These are phyloP conservation scores for Cheumatopsyche charites DNA, from an alignment of 1,140 invertebrate species.

Conservation along the genomic window DNA sequence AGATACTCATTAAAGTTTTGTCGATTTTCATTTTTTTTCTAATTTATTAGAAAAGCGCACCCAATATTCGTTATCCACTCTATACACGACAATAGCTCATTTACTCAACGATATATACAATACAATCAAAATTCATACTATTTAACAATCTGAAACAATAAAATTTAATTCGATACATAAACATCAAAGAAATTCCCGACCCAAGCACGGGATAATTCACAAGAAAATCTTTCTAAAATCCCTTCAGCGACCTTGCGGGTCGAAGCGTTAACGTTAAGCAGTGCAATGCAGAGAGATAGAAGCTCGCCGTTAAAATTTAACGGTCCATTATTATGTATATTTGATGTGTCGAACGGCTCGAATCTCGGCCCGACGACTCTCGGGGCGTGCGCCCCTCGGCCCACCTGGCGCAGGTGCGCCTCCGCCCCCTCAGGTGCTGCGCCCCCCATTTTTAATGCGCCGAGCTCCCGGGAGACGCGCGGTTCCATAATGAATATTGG, in stretches of 20 bases:
- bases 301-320: constrained; percentile 46
- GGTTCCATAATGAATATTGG: constrained; percentile 20
- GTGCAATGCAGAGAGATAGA: too few species aligned
- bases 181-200: too few species aligned
- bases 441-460: constrained; percentile 27
- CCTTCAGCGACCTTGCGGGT: neutral
- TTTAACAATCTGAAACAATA: too few species aligned
- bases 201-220: too few species aligned
- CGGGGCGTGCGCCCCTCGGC: constrained; percentile 1
- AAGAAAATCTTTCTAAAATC: neutral
- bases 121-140: neutral
- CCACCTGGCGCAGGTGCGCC: constrained; percentile 23
- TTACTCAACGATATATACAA: too few species aligned
- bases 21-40: too few species aligned
- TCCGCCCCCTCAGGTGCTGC: neutral
- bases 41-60: too few species aligned
- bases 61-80: too few species aligned
- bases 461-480: constrained; percentile 21
- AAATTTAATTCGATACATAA: too few species aligned
- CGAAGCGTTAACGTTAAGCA: neutral
- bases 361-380: constrained; percentile 39
- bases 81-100: too few species aligned
- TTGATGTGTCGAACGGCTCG: constrained; percentile 42
- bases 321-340: constrained; percentile 46
- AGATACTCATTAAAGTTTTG: too few species aligned